These are phyloP conservation scores for Pan troglodytes DNA, from an alignment of 2,113 vertebrate species.

Conservation along the genomic window NHGRI_mPanTro3-v2.1_pri NC_072398.2:184314001-184314500, in stretches of 20 bases:
- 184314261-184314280: background rate
- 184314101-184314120: background rate
- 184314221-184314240: background rate
- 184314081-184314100: background rate
- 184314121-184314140: background rate
- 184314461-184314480: background rate
- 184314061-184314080: background rate
- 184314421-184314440: background rate
- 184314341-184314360: background rate
- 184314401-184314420: background rate
- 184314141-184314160: background rate
- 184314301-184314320: background rate
- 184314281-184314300: background rate
- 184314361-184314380: background rate
- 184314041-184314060: background rate
- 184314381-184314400: constrained; percentile 7
- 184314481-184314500: background rate
- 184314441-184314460: no score
- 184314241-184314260: constrained; percentile 1
- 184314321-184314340: constrained; percentile 18
- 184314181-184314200: background rate
- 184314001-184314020: background rate
- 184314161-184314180: background rate
- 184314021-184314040: background rate
- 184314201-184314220: background rate